A percentile compares a stretch with the other conserved stretches of the same genome.
Conservation (phyloP, 2,888 invertebrate species). For the Macrostomum cliftonense region DNA sequence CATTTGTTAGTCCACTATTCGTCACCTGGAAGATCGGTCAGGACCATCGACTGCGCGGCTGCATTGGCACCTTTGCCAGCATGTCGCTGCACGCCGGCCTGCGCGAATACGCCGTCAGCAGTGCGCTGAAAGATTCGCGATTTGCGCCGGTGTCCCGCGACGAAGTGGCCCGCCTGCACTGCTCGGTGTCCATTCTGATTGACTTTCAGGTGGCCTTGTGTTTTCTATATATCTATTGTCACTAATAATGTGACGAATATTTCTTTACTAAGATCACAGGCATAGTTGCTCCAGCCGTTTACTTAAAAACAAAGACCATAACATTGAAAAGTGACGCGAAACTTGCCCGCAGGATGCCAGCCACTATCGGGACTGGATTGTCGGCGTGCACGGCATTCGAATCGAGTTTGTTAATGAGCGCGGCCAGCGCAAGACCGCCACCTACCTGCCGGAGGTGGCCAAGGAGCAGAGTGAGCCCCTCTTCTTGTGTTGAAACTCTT, state of each 20-base stretch:
- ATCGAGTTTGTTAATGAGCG: slow-evolving; percentile 86
- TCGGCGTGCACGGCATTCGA: slow-evolving; percentile 80
- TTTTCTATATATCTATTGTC: too few species aligned
- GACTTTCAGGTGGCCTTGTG: slow-evolving; percentile 69
- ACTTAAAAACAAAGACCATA: too few species aligned
- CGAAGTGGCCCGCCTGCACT: slow-evolving; percentile 73
- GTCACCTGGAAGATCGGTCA: slow-evolving; percentile 97
- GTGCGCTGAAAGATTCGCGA: slow-evolving; percentile 88
- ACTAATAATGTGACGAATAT: too few species aligned
- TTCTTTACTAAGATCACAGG: too few species aligned
- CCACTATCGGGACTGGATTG: slow-evolving; percentile 86
- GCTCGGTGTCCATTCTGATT: slow-evolving; percentile 82
- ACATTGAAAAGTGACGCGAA: too few species aligned
- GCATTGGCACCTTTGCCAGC: slow-evolving; percentile 94
- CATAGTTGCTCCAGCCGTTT: too few species aligned
- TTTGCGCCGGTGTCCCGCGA: slow-evolving; percentile 83
- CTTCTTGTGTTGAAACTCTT: neutral
- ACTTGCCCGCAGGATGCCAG: slow-evolving; percentile 45
- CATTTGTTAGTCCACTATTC: slow-evolving; percentile 55
- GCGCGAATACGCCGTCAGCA: slow-evolving; percentile 79
- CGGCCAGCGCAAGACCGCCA: slow-evolving; percentile 80
- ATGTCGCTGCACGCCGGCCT: slow-evolving; percentile 82
- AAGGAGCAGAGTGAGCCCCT: slow-evolving; percentile 66
- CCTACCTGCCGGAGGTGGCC: slow-evolving; percentile 93
- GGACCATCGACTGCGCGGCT: slow-evolving; percentile 79